A percentile compares a stretch with the other conserved stretches of the same genome.
Evolutionary conservation across 2,113 vertebrate genomes (phyloP).

Genomic region (Eonycteris spelaea): DNA sequence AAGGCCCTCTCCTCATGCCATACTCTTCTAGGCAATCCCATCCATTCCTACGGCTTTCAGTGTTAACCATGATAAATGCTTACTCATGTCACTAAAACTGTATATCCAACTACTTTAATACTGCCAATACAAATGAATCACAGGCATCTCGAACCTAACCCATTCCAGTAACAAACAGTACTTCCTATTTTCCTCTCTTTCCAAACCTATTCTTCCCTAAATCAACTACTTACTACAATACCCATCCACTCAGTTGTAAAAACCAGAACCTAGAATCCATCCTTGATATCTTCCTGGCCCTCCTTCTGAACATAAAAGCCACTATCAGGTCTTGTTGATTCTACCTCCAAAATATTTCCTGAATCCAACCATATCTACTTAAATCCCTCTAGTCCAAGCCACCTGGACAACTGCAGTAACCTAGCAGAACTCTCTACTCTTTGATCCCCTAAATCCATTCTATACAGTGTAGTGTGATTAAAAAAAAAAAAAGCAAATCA

Average conservation of each 20-base stretch:
- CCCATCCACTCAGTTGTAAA: neutral
- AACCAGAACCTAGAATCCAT: neutral
- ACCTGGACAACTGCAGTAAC: neutral
- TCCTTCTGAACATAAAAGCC: neutral
- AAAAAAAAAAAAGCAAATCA: neutral
- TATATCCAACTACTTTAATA: slow-evolving; percentile 20
- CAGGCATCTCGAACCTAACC: neutral
- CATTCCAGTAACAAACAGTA: neutral
- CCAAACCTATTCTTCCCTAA: neutral
- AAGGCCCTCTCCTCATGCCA: neutral
- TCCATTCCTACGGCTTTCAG: neutral
- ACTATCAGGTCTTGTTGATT: slow-evolving; percentile 5
- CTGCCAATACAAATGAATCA: neutral
- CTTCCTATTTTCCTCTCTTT: neutral
- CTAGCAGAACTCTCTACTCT: neutral
- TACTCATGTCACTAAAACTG: neutral
- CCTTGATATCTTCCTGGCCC: neutral
- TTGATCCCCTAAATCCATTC: neutral
- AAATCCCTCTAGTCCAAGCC: neutral
- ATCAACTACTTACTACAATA: neutral
- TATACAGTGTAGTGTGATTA: neutral
- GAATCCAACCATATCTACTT: neutral
- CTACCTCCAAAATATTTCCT: neutral
- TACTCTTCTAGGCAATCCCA: neutral
- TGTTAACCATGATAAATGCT: neutral